Conservation (phyloP, 2,113 vertebrate species). For the Sebastes fasciatus region DNA sequence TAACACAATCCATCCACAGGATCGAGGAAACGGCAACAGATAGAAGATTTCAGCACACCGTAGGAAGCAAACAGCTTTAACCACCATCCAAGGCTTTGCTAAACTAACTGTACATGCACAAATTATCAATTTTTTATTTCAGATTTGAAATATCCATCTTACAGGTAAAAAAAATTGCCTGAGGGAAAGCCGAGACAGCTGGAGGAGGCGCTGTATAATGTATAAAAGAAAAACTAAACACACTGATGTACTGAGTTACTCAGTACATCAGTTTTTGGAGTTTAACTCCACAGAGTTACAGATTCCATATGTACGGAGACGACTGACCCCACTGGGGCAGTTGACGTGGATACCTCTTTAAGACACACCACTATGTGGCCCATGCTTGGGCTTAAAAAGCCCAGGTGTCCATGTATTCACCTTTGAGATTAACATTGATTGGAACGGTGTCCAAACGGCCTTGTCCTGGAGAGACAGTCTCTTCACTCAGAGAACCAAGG, state of each 20-base stretch:
- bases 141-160: not conserved
- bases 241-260: not conserved
- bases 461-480: not conserved
- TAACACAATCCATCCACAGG: not conserved
- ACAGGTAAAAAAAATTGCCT: not conserved
- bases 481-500: not conserved
- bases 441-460: not conserved
- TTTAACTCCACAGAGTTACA: not conserved
- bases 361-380: not conserved
- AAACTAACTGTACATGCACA: not conserved
- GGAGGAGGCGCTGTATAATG: not conserved
- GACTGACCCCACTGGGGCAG: too few species aligned
- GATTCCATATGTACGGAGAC: not conserved
- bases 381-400: not conserved
- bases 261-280: too few species aligned
- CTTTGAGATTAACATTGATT: not conserved
- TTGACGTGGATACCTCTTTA: not conserved
- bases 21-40: not conserved
- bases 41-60: not conserved
- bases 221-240: not conserved
- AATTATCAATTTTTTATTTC: constrained; percentile 1
- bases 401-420: not conserved
- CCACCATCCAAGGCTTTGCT: not conserved
- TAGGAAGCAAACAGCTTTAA: not conserved
- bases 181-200: not conserved